Evolutionary conservation across 35 echinoderm and acorn worm species (phyloP), one percentile per base, ranked within the genome.

Genomic region (Acanthaster planci): DNA sequence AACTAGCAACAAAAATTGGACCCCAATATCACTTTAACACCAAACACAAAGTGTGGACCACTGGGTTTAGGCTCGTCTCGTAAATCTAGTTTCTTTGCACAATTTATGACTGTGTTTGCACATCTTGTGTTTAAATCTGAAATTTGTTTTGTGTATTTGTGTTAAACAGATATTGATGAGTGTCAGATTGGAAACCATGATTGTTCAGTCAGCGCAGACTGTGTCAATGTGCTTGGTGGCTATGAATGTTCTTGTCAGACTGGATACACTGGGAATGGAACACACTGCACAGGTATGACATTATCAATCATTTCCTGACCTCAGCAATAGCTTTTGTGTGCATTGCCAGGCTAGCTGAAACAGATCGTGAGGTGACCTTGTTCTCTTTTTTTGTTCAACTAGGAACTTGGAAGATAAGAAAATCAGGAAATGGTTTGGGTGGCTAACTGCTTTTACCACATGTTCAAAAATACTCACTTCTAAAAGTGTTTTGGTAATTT

Each of bases 241-340:
- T 97, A 81, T 67, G 55, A 23, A 2, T 97, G 94, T 42, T 17
- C 39, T 0, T 97, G 94, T 32, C 78, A 83, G 36, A 1, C 56
- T 77, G 94, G 94, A 55, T 97, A 76, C 64, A 53, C n/a, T 17
- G 86, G 90, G 15, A 82, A 86, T 89, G 86, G 92, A 19, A 53
- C 77, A 15, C 19, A 40, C 21, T 94, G 93, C 84, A 32, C 79
- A 51, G 87, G 93, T 94, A 60, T n/a, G n/a, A n/a, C n/a, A n/a
- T n/a, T n/a, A n/a, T n/a, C n/a, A n/a, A n/a, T n/a, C n/a, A n/a
- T n/a, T n/a, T n/a, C n/a, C n/a, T n/a, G n/a, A n/a, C n/a, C n/a
- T n/a, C n/a, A n/a, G n/a, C n/a, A n/a, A n/a, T n/a, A n/a, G n/a
- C n/a, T n/a, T n/a, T n/a, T n/a, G n/a, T n/a, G n/a, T n/a, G n/a